Evolutionary conservation across 1,140 invertebrate species (phyloP).

Genomic region (Drosophila seguyi): DNA sequence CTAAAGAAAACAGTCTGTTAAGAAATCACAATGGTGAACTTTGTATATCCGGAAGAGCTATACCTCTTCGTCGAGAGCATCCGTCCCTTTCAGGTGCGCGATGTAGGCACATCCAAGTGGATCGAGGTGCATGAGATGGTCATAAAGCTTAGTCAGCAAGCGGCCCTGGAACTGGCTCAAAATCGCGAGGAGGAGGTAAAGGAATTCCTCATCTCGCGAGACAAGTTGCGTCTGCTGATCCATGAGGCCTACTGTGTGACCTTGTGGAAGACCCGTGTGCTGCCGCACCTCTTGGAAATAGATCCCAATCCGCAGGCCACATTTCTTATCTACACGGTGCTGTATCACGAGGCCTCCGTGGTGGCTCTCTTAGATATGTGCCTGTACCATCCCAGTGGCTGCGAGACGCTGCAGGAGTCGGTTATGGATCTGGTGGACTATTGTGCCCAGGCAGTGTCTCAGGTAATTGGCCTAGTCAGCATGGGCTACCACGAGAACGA

Average conservation of each 20-base stretch:
- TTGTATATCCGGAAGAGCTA: constrained; percentile 80
- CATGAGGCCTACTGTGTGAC: constrained; percentile 91
- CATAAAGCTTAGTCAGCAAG: constrained; percentile 92
- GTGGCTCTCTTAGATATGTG: constrained; percentile 91
- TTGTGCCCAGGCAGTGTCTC: constrained; percentile 87
- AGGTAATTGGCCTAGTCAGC: constrained; percentile 86
- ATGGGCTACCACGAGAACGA: constrained; percentile 77
- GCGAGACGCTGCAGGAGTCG: constrained; percentile 89
- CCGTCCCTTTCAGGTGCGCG: constrained; percentile 68
- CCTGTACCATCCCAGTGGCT: constrained; percentile 90
- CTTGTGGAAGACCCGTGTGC: constrained; percentile 91
- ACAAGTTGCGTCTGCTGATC: constrained; percentile 89
- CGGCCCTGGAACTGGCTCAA: constrained; percentile 89
- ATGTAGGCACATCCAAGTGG: constrained; percentile 87
- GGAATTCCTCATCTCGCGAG: constrained; percentile 86
- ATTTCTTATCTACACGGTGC: constrained; percentile 90
- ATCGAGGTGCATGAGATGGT: constrained; percentile 91
- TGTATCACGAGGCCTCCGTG: constrained; percentile 90
- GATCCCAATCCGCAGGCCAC: constrained; percentile 88
- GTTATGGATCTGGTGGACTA: constrained; percentile 92
- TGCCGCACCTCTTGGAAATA: constrained; percentile 89
- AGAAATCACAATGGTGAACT: constrained; percentile 62
- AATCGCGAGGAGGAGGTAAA: constrained; percentile 90
- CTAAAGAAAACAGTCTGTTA: background rate
- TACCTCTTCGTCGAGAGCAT: constrained; percentile 81